phyloP scores from a whole-genome alignment of 92 coral and sea anemone genomes.

The Ricordea florida region DNA sequence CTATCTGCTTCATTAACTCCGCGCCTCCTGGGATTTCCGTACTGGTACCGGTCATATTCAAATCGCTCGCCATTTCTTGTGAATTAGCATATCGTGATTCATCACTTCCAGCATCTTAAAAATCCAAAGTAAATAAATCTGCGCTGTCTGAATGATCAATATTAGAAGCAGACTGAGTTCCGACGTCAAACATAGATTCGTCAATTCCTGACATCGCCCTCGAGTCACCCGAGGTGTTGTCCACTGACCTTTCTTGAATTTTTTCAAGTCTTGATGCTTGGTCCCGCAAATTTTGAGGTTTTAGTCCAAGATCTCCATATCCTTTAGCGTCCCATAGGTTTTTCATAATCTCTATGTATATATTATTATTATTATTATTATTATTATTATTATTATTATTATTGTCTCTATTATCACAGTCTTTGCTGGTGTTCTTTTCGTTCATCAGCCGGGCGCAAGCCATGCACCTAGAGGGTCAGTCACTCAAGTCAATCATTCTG shows the following conservation, averaged over 20 bases:
- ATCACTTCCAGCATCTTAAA: constrained; percentile 9
- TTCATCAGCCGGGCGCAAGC: no score
- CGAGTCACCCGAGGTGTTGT: background rate
- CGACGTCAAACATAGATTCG: background rate
- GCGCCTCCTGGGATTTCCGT: constrained; percentile 1
- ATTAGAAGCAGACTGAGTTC: constrained; percentile 28
- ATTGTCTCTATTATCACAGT: no score
- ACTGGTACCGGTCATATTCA: constrained; percentile 16
- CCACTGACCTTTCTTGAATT: constrained; percentile 33
- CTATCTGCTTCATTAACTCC: background rate
- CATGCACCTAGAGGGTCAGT: no score
- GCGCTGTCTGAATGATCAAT: constrained; percentile 9
- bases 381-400: no score
- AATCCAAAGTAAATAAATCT: constrained; percentile 11
- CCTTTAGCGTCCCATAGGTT: no score
- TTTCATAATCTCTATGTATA: no score
- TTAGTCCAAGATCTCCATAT: no score
- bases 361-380: no score
- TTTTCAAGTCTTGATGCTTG: constrained; percentile 13
- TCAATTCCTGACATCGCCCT: constrained; percentile 22
- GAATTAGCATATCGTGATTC: constrained; percentile 26
- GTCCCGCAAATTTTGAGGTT: no score
- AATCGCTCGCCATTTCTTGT: constrained; percentile 22
- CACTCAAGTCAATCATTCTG: no score
- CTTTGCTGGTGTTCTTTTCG: no score